Base-by-base conservation (phyloP, 1,140 invertebrate species). In the Drosophila lini region DNA sequence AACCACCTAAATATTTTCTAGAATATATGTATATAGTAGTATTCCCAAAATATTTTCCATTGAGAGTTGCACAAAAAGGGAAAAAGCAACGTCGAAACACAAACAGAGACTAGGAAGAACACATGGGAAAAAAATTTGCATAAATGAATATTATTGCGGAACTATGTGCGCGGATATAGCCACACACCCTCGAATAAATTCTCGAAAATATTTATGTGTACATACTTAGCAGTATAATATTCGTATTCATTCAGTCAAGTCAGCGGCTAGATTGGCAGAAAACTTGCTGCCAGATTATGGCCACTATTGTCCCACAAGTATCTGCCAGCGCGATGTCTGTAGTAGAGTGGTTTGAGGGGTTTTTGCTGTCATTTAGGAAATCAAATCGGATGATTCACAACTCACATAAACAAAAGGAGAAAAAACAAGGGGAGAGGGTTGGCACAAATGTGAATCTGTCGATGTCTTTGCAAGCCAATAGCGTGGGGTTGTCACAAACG, bases 111-210 rank as follows among this genome's bases (percentile, higher is more conserved):
- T 67, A 61, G 69, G 63, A 75, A 78, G 53, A 82, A 79, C 78
- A 67, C 65, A 79, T 68, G 55, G 38, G 55, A 57, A 76, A 71
- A 64, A 65, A 79, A 83, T 88, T 88, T 82, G 74, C 82, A 85
- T 85, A 85, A 85, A 88, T 88, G 82, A 82, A 85, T 86, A 86
- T 76, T 77, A 75, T 88, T 86, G 82, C 82, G 82, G 82, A 86
- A 86, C 80, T 86, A 65, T 76, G 63, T 52, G 65, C 63, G 59
- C 63, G 74, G 47, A 59, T 48, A 58, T 40, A 45, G 38, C 40
- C 74, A 44, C 53, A 67, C 42, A 69, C 25, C 57, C 45, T 38
- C 48, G 28, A 50, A 61, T 28, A 67, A 44, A 76, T 45, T 50
- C 45, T 36, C 52, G 38, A 15, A 78, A 53, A 78, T 57, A 67